phyloP scores from a whole-genome alignment of 2,888 invertebrate species.

The Diplazon laetatorius region DNA sequence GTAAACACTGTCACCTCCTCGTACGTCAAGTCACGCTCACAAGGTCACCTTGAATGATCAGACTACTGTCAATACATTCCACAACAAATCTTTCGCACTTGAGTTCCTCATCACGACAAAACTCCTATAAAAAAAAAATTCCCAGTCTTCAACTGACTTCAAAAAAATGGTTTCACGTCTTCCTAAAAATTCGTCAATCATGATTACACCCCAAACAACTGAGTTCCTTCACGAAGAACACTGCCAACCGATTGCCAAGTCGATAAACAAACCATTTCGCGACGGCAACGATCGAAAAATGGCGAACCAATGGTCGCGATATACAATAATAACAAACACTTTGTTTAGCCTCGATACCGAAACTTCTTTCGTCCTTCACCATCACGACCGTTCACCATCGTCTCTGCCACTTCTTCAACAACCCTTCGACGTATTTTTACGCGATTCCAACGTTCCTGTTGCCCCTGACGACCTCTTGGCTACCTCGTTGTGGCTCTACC shows the following conservation, averaged over 20 bases:
- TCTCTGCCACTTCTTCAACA: conserved; percentile 20
- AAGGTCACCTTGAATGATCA: neutral
- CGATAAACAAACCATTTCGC: no score
- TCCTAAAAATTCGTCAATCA: no score
- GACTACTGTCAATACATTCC: neutral
- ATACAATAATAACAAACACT: neutral
- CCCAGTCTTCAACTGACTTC: no score
- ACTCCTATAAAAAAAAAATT: conserved; percentile 16
- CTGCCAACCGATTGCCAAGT: no score
- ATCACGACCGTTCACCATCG: neutral
- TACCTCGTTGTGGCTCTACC: conserved; percentile 45
- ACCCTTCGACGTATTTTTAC: conserved; percentile 54
- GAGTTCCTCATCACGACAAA: neutral
- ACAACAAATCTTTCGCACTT: neutral
- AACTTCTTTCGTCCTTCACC: neutral
- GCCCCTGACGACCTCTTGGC: conserved; percentile 35
- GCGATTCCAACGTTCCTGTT: conserved; percentile 49
- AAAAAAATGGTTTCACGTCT: no score
- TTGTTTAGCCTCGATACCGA: neutral
- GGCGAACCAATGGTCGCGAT: no score
- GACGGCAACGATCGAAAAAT: no score
- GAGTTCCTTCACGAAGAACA: no score
- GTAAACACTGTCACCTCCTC: neutral
- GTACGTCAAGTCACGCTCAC: neutral
- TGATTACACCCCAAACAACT: no score